phyloP scores from a whole-genome alignment of 2,888 invertebrate species.

The Dicranocentrus wangi region DNA sequence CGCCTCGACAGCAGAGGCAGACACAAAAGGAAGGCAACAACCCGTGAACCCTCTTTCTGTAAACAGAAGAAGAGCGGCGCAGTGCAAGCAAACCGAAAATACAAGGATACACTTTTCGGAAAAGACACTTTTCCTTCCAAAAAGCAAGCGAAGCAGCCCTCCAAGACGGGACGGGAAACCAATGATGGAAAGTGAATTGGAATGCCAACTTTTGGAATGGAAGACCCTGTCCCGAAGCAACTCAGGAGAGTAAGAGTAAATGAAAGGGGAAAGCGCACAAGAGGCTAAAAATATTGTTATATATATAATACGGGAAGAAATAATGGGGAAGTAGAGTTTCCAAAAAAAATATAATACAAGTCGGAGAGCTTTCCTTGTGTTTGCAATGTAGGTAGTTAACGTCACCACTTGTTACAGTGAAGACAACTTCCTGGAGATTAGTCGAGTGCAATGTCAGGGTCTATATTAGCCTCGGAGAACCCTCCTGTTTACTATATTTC shows the following conservation, averaged over 20 bases:
- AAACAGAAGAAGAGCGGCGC: neutral
- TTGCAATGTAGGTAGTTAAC: constrained; percentile 34
- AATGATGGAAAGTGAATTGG: no score
- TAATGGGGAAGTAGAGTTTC: constrained; percentile 5
- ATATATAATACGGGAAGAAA: neutral
- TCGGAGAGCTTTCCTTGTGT: neutral
- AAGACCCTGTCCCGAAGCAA: no score
- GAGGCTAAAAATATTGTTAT: no score
- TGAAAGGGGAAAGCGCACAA: neutral
- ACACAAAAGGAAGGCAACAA: no score
- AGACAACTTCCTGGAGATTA: constrained; percentile 47
- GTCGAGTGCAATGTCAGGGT: constrained; percentile 49
- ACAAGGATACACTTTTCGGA: no score
- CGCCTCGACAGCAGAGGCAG: no score
- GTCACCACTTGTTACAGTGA: constrained; percentile 53
- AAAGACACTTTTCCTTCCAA: no score
- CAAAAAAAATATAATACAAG: neutral
- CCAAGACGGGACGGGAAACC: no score
- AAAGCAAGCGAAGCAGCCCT: no score
- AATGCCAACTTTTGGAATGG: no score
- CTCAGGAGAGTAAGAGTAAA: neutral
- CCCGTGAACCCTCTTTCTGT: no score
- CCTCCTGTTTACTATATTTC: neutral
- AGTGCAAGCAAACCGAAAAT: no score
- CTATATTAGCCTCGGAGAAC: constrained; percentile 33